Base-by-base conservation (phyloP, 2,888 invertebrate genomes). In the Callinectes sapidus region DNA sequence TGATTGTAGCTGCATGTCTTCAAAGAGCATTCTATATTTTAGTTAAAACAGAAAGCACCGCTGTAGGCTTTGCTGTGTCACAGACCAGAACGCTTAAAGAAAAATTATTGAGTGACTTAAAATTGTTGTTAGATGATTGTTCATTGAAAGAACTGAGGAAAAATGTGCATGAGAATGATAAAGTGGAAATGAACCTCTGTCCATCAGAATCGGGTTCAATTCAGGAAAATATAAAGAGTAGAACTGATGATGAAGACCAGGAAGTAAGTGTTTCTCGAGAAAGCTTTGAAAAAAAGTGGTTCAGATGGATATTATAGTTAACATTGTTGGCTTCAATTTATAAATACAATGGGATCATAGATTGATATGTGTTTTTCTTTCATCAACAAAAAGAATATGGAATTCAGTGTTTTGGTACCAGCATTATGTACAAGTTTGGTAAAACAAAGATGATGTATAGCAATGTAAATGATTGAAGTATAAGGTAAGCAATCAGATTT, bases 231-330 rank as follows among this genome's bases (percentile, higher is more conserved):
- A 89, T 89, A 32, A 93, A 91, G 61, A 87, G 89, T 42, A 88
- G 91, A 48, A n/a, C 81, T 89, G 66, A 91, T 28, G 91, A 89
- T 35, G 55, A 81, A 28, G 85, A 89, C 6, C 18, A 18, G 18
- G 88, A 91, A 48, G 23, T 66, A 77, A 16, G n/a, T 23, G 39
- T 81, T 39, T 89, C 89, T n/a, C 55, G 66, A 48, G 81, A 77
- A 39, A 89, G 39, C 48, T 93, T 93, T 89, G 91, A 91, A 71
- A 54, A 61, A n/a, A 54, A 89, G 28, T 93, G 92, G 92, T 93
- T 93, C 55, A 91, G n/a, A 28, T 93, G 92, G 90, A 88, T 92
- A 18, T 85, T 61, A 28, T 89, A 48, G 89, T 42, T 42, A 23
- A 23, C 28, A 16, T 71, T n/a, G 23, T 71, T 28, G 28, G 71